Base-by-base conservation (phyloP, 1,140 invertebrate species). In the Monochamus saltuarius region DNA sequence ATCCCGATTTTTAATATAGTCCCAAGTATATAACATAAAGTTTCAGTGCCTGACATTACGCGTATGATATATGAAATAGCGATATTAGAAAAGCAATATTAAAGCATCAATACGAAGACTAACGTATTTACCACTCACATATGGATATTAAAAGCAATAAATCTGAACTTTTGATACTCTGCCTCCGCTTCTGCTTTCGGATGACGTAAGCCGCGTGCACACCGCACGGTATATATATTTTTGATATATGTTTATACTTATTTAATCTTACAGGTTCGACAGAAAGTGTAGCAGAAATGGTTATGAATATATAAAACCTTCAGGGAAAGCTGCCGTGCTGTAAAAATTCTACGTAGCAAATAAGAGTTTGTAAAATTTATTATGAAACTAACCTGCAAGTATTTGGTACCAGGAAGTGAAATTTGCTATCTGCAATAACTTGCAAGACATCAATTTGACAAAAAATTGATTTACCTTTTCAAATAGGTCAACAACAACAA, bases 71-170 rank as follows among this genome's bases (percentile, higher is more conserved):
- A 53, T 61, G 59, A 40, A 61, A 61, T 61, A 55, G 54, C 59
- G 47, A 61, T 61, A 56, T 55, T 56, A 50, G 50, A 43, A 38
- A 49, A 19, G 46, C 42, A 56, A 56, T 46, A 29, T 46, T 29
- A 29, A 61, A 50, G 38, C 45, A 61, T 61, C 59, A 61, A 61
- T 61, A 61, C 55, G 37, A 56, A 56, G 59, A 61, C 46, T 49
- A 60, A 60, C 58, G 58, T 60, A 61, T 60, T 60, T 64, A 51
- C 49, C 59, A 66, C 55, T 61, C 51, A 42, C 54, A 57, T 64
- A 54, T 59, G 65, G 54, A 66, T 66, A 66, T 66, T 66, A 66
- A 61, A 66, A 64, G 58, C 59, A 50, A 64, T 66, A 66, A 66
- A 66, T 66, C 62, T 56, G 50, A 59, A 60, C 40, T 56, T 64